A percentile compares a stretch with the other conserved stretches of the same genome.
Evolutionary conservation across 2,113 vertebrate species (phyloP).

Genomic region (Dipodomys stephensi): DNA sequence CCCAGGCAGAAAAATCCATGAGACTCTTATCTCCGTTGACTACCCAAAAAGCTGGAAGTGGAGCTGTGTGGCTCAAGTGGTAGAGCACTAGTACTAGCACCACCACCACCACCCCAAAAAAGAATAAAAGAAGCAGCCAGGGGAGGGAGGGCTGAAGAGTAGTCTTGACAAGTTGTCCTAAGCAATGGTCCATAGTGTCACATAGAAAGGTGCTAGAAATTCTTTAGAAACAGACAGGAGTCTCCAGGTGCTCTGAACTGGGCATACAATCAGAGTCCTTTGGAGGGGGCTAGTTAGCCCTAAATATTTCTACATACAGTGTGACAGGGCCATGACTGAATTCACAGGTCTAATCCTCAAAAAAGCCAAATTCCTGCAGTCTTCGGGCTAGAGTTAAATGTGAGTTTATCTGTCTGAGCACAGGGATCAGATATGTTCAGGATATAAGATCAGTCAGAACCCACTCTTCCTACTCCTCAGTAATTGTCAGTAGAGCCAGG

Average conservation of each 20-base stretch:
- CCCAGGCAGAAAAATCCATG: no score
- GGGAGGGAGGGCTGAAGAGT: neutral
- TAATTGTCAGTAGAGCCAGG: neutral
- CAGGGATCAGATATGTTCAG: neutral
- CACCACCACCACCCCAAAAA: neutral
- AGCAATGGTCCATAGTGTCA: no score
- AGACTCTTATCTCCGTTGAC: no score
- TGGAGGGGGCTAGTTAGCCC: neutral
- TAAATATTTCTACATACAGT: neutral
- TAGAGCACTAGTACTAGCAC: no score
- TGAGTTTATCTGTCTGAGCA: neutral
- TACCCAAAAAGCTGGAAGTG: no score
- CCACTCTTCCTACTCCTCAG: neutral
- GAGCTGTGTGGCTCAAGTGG: no score
- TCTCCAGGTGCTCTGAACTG: fast-evolving
- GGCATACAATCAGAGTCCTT: fast-evolving
- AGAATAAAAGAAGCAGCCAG: neutral
- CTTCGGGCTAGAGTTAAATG: neutral
- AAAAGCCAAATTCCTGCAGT: neutral
- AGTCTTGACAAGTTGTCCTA: neutral
- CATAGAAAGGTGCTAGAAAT: neutral
- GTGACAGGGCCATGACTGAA: neutral
- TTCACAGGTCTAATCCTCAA: neutral
- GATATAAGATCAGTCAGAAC: neutral
- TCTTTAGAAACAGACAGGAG: neutral